Evolutionary conservation across 2,797 vertebrate genomes (phyloP).

Genomic region (Alcedo quadribrachys): DNA sequence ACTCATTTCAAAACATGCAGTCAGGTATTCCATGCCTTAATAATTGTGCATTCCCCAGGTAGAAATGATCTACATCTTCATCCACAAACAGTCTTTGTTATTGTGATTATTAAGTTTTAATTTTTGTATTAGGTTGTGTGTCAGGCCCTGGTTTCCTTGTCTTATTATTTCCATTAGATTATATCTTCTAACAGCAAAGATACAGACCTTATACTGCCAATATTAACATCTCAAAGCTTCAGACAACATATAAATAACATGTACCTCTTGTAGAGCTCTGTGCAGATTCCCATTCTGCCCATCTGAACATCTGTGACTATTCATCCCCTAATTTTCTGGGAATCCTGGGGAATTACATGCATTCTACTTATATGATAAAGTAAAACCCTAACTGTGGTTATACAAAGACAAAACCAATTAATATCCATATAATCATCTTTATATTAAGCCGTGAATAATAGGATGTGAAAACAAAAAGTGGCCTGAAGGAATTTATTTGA

Average conservation of each 20-base stretch:
- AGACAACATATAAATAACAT: neutral
- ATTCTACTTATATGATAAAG: neutral
- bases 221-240: neutral
- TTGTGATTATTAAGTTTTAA: neutral
- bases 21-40: neutral
- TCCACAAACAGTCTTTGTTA: neutral
- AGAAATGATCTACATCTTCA: neutral
- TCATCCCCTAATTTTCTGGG: neutral
- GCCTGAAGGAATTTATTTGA: neutral
- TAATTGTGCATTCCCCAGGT: neutral
- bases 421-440: neutral
- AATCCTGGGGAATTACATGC: neutral
- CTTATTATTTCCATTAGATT: neutral
- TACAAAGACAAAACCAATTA: neutral
- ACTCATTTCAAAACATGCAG: neutral
- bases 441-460: neutral
- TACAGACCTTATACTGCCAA: neutral
- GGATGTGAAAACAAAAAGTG: neutral
- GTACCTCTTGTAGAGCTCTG: neutral
- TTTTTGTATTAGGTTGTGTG: neutral
- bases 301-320: neutral
- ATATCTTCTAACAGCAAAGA: neutral
- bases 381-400: neutral
- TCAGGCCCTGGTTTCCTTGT: neutral
- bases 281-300: neutral